phyloP scores from a whole-genome alignment of 2,113 vertebrate genomes.

The Sylvicapra grimmia region DNA sequence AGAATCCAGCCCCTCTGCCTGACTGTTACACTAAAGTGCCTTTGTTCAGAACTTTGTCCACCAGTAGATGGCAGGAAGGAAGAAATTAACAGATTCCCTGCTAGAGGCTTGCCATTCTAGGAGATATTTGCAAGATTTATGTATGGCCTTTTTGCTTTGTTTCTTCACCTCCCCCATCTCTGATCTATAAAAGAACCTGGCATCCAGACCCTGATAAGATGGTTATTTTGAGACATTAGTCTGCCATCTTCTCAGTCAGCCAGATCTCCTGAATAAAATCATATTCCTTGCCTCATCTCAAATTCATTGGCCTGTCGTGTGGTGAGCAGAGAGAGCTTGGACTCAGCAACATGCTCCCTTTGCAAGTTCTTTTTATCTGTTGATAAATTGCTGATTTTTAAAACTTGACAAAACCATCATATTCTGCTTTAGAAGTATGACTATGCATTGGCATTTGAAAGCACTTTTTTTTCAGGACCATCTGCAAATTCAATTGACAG shows the following conservation, averaged over 20 bases:
- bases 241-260: not conserved
- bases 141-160: not conserved
- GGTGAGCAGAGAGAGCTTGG: not conserved
- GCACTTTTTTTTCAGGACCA: not conserved
- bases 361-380: slow-evolving; percentile 5
- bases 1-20: not conserved
- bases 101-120: not conserved
- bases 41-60: not conserved
- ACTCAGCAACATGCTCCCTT: not conserved
- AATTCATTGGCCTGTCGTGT: not conserved
- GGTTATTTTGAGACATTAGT: not conserved
- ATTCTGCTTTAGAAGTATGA: slow-evolving; percentile 23
- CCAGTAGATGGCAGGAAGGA: not conserved
- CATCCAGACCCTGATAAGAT: not conserved
- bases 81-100: not conserved
- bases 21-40: not conserved
- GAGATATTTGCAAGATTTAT: not conserved
- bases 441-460: slow-evolving; percentile 26
- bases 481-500: slow-evolving; percentile 7
- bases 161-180: not conserved
- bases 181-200: not conserved
- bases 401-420: slow-evolving; percentile 4
- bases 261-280: not conserved
- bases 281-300: not conserved
- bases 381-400: not conserved